phyloP scores from a whole-genome alignment of 2,888 invertebrate species.

The Drosophila stalkeri region DNA sequence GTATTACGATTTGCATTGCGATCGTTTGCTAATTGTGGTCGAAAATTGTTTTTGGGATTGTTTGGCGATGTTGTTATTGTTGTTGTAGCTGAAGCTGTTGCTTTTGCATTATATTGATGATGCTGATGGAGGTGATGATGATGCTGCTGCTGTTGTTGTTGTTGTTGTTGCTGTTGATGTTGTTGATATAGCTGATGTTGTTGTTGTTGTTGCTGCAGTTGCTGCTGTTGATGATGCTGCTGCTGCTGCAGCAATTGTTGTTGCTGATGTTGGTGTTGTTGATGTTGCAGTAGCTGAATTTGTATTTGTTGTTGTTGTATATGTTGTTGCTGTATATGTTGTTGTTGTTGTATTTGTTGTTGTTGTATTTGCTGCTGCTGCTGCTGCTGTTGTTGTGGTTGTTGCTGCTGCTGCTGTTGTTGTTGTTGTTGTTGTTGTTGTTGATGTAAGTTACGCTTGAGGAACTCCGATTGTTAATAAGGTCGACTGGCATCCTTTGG shows the following conservation, averaged over 20 bases:
- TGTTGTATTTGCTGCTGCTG: slow-evolving; percentile 38
- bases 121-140: slow-evolving; percentile 36
- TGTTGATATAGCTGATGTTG: slow-evolving; percentile 38
- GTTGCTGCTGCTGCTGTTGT: slow-evolving; percentile 20
- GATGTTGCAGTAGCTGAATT: slow-evolving; percentile 48
- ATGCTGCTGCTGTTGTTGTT: neutral
- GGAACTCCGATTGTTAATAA: slow-evolving; percentile 92
- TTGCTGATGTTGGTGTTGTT: slow-evolving; percentile 37
- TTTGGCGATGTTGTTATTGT: slow-evolving; percentile 48
- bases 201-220: slow-evolving; percentile 20
- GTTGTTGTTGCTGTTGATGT: slow-evolving; percentile 47
- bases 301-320: slow-evolving; percentile 30
- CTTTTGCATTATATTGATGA: slow-evolving; percentile 33
- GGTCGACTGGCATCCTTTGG: slow-evolving; percentile 99
- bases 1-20: slow-evolving; percentile 51
- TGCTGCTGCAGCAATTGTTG: slow-evolving; percentile 38
- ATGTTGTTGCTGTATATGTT: slow-evolving; percentile 23
- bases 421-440: slow-evolving; percentile 48
- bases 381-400: slow-evolving; percentile 45
- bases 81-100: slow-evolving; percentile 11
- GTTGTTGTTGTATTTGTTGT: slow-evolving; percentile 52
- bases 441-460: slow-evolving; percentile 80
- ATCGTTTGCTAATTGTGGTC: slow-evolving; percentile 60
- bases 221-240: slow-evolving; percentile 45
- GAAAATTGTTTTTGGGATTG: slow-evolving; percentile 50